Conservation (phyloP, 2,888 invertebrate genomes). For the Diplolepis rosae region DNA sequence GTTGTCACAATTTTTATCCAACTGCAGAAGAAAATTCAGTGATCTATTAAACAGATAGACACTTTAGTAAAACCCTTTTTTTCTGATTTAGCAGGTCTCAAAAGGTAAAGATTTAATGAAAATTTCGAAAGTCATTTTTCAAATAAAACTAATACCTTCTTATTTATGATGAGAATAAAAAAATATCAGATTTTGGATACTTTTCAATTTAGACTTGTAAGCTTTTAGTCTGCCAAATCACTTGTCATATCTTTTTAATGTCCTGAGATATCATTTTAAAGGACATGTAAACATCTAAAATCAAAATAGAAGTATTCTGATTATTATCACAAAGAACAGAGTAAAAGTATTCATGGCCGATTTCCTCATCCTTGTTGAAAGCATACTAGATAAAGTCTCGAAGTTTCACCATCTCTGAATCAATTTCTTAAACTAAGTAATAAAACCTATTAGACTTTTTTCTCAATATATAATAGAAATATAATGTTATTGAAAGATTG, state of each 20-base stretch:
- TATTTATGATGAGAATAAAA: too few relatives aligned
- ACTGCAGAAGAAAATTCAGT: too few relatives aligned
- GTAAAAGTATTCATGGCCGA: constrained; percentile 22
- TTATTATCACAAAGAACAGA: constrained; percentile 16
- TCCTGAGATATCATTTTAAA: constrained; percentile 1
- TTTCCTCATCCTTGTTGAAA: constrained; percentile 1
- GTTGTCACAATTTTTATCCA: too few relatives aligned
- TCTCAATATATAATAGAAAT: constrained; percentile 15
- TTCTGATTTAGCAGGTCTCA: too few relatives aligned
- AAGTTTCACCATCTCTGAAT: constrained; percentile 1
- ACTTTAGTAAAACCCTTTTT: too few relatives aligned
- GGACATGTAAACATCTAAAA: background rate
- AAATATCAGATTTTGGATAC: too few relatives aligned
- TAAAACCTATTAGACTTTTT: background rate
- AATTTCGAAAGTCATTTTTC: too few relatives aligned
- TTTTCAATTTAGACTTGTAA: too few relatives aligned
- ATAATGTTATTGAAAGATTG: background rate
- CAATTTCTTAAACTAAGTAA: constrained; percentile 28
- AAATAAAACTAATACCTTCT: too few relatives aligned
- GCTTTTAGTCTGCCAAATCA: background rate
- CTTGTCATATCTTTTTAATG: too few relatives aligned
- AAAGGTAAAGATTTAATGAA: too few relatives aligned
- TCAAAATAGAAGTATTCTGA: constrained; percentile 15
- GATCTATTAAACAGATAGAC: too few relatives aligned
- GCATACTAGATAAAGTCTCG: background rate